These are phyloP conservation scores for Anas flavirostris DNA, from an alignment of 2,797 vertebrate species.

Conservation along the genomic window DNA sequence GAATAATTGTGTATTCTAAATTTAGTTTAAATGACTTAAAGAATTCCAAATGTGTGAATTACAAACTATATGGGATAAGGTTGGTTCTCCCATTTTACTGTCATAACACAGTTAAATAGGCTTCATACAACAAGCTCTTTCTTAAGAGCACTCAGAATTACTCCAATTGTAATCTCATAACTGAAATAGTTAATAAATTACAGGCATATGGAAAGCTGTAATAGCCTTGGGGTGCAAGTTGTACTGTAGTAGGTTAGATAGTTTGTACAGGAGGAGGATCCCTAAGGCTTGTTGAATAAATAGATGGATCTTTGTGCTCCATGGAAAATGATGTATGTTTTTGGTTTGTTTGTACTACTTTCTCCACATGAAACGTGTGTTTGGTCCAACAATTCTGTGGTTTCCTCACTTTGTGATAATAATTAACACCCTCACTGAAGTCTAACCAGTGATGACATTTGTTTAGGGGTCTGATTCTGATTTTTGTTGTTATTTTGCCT, in stretches of 20 bases:
- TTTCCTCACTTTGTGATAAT: conserved; percentile 71
- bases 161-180: background rate
- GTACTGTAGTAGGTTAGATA: conserved; percentile 17
- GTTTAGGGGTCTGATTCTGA: conserved; percentile 46
- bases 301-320: conserved; percentile 3
- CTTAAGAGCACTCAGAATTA: background rate
- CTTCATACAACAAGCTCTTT: background rate
- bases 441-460: conserved; percentile 57
- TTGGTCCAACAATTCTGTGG: conserved; percentile 62
- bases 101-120: background rate
- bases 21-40: background rate
- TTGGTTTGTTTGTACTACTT: conserved; percentile 64
- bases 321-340: conserved; percentile 51
- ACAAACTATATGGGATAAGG: background rate
- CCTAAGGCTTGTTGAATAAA: conserved; percentile 43
- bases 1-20: background rate
- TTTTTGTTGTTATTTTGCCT: conserved; percentile 52
- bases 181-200: conserved; percentile 13
- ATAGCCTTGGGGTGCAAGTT: background rate
- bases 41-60: background rate
- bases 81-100: background rate
- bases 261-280: conserved; percentile 29
- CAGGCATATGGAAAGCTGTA: background rate
- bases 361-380: conserved; percentile 61
- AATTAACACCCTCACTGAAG: conserved; percentile 68